phyloP scores from a whole-genome alignment of 2,888 invertebrate genomes.

The Norana najaformis region DNA sequence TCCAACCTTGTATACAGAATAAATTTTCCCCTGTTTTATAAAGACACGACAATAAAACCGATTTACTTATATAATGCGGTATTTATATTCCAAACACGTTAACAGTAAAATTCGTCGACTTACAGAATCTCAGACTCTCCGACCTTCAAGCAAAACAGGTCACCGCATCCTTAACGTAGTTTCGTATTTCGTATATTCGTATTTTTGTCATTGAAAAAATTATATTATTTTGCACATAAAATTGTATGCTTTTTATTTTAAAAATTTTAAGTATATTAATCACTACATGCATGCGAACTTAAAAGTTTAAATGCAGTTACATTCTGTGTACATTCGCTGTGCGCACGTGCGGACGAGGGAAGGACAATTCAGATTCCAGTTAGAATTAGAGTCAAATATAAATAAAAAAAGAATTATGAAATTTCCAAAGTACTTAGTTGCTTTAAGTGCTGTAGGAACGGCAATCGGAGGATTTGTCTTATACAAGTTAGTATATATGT shows the following conservation, averaged over 20 bases:
- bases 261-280: not conserved
- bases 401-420: conserved; percentile 27
- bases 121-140: not conserved
- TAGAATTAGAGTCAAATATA: not conserved
- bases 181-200: not conserved
- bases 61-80: not conserved
- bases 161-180: not conserved
- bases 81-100: not conserved
- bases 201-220: not conserved
- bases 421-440: conserved; percentile 37
- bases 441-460: conserved; percentile 47
- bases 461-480: conserved; percentile 47
- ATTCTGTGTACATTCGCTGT: not conserved
- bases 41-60: not conserved
- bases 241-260: not conserved
- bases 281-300: not conserved
- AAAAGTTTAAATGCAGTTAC: not conserved
- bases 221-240: not conserved
- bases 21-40: not conserved
- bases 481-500: conserved; percentile 45
- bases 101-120: not conserved
- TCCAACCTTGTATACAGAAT: not conserved
- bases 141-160: not conserved
- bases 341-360: not conserved
- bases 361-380: too few species aligned